These are phyloP conservation scores for Trichonephila clavipes DNA, from an alignment of 1,140 invertebrate genomes.

Conservation along the genomic window DNA sequence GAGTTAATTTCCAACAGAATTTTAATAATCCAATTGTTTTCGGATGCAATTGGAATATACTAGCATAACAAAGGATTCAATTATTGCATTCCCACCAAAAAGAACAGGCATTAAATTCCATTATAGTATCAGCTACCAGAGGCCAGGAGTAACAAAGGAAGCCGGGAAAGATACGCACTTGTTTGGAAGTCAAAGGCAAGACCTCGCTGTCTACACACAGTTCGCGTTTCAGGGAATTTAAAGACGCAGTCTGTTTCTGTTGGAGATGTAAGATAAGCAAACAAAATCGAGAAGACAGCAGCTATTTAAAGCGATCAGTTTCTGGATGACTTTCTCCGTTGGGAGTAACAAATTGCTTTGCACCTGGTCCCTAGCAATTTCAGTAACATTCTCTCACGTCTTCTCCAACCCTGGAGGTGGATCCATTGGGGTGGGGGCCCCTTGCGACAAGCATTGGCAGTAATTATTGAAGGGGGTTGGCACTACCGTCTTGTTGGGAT, in stretches of 20 bases:
- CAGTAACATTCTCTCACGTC: constrained; percentile 46
- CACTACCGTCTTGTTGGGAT: not conserved
- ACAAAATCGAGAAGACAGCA: not conserved
- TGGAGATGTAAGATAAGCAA: constrained; percentile 5
- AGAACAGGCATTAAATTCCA: not conserved
- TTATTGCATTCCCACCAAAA: not conserved
- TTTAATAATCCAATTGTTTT: not conserved
- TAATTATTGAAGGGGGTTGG: constrained; percentile 56
- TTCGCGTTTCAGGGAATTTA: not conserved
- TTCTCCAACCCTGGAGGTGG: not conserved
- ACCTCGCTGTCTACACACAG: not conserved
- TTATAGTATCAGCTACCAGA: not conserved
- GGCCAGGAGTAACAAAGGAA: not conserved
- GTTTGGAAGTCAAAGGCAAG: not conserved
- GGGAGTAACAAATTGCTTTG: constrained; percentile 58
- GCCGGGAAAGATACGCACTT: constrained; percentile 14
- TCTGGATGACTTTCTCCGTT: not conserved
- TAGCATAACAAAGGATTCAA: not conserved
- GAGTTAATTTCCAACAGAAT: no score
- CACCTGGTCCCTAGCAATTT: constrained; percentile 58
- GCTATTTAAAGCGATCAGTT: constrained; percentile 36
- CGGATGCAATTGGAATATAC: not conserved
- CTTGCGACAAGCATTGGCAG: constrained; percentile 14
- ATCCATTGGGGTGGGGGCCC: constrained; percentile 10
- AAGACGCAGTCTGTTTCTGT: not conserved